Base-by-base conservation (phyloP, 30 jellyfish, hydroid and myxozoan species). In the Rhopilema esculentum region DNA sequence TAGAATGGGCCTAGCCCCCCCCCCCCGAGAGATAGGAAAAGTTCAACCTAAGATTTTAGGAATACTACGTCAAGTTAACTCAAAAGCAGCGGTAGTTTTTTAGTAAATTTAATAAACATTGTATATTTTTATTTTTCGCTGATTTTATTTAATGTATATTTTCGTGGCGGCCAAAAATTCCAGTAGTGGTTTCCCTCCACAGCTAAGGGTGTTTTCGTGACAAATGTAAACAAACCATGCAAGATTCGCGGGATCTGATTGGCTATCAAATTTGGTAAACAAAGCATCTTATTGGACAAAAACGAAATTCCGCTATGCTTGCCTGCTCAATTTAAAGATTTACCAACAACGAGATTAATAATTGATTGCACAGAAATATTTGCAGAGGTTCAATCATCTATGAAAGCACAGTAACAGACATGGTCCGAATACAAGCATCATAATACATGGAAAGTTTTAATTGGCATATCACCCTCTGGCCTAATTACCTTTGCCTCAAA, bases 321-420 rank as follows among this genome's bases (percentile, higher is more conserved):
- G 57, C 57, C 57, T 40, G 57, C 57, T 40, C 69, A 84, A 72
- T 71, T 82, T 27, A 68, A 66, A 48, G 57, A 18, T 12, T 82
- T 66, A 25, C 76, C 74, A 28, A 7, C 91, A 49, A 82, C 91
- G 17, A 82, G 91, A 82, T 75, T n/a, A n/a, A n/a, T n/a, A n/a
- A n/a, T n/a, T n/a, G n/a, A n/a, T n/a, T n/a, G n/a, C n/a, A n/a
- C n/a, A 20, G 91, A 82, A 68, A 82, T 82, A 32, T 82, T 25
- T 27, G 29, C 74, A 66, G 85, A 82, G 52, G 74, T 67, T n/a
- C 91, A 84, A 31, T 82, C 91, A 28, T 73, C 84, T 23, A 26
- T 73, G 25, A 73, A 73, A 73, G 20, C 84, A 28, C 84, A 73
- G 26, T 73, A 67, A 31, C 85, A 74, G 30, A 73, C 84, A 30